These are phyloP conservation scores for Drosophila monieri DNA, from an alignment of 2,888 invertebrate genomes.

Conservation along the genomic window DNA sequence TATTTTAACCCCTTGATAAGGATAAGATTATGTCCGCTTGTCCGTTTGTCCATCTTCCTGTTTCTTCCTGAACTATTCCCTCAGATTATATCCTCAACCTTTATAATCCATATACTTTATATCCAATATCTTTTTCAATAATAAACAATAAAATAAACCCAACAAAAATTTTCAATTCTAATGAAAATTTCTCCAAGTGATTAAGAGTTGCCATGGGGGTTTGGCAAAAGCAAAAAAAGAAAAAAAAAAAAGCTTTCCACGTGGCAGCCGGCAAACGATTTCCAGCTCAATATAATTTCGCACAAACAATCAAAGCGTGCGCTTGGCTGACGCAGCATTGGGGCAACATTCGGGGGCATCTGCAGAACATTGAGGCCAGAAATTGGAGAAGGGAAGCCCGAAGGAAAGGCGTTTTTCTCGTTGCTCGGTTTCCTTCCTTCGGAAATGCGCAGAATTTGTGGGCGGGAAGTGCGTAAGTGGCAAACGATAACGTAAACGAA, in stretches of 20 bases:
- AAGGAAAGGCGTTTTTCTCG: slow-evolving; percentile 1
- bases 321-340: slow-evolving; percentile 34
- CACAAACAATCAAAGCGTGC: slow-evolving; percentile 52
- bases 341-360: slow-evolving; percentile 3
- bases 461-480: slow-evolving; percentile 58
- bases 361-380: slow-evolving; percentile 9
- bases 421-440: slow-evolving; percentile 2
- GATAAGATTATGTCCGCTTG: no score
- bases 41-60: no score
- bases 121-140: no score
- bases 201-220: slow-evolving; percentile 4
- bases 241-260: slow-evolving; percentile 28
- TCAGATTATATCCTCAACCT: no score
- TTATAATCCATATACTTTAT: no score
- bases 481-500: slow-evolving; percentile 16
- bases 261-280: slow-evolving; percentile 43
- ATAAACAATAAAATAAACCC: no score
- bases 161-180: background rate
- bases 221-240: slow-evolving; percentile 12
- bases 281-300: slow-evolving; percentile 42
- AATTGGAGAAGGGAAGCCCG: slow-evolving; percentile 18
- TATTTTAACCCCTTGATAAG: no score
- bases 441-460: slow-evolving; percentile 35
- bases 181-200: background rate
- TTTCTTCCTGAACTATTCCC: no score